Percentiles rank a stretch among this genome's conserved stretches.
Evolutionary conservation across 2,113 vertebrate genomes (phyloP).

Genomic region (Lycaon pictus): DNA sequence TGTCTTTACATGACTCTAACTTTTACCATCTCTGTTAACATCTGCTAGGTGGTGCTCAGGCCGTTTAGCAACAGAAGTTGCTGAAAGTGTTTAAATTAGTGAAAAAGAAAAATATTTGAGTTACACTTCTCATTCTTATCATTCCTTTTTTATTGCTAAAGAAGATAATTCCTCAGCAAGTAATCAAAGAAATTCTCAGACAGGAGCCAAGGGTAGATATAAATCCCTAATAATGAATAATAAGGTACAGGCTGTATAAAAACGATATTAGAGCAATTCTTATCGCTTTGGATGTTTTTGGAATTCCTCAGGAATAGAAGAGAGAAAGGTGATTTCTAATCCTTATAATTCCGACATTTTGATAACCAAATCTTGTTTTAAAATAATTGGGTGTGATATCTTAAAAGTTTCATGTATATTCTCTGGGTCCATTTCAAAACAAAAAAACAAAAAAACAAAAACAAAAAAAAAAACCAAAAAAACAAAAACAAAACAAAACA

Average conservation of each 20-base stretch:
- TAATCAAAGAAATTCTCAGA: constrained; percentile 56
- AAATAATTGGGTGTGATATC: background rate
- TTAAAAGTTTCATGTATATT: background rate
- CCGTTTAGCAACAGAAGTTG: constrained; percentile 39
- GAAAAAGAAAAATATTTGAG: constrained; percentile 19
- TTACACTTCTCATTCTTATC: constrained; percentile 9
- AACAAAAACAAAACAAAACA: background rate
- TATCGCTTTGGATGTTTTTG: background rate
- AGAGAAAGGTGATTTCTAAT: constrained; percentile 50
- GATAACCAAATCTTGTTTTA: background rate
- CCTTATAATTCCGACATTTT: background rate
- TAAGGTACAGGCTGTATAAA: background rate
- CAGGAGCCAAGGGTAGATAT: constrained; percentile 31
- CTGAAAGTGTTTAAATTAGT: constrained; percentile 53
- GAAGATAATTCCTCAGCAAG: constrained; percentile 56
- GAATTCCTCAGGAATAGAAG: constrained; percentile 23
- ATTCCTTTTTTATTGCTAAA: constrained; percentile 50
- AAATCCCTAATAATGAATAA: constrained; percentile 63
- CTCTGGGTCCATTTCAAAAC: background rate
- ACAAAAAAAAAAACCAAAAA: background rate
- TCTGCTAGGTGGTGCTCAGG: background rate
- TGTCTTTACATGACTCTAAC: background rate
- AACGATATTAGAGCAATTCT: background rate
- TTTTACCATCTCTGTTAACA: background rate
- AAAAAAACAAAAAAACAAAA: background rate